Conservation (phyloP, 2,888 invertebrate species). For the Drosophila antonietae region DNA sequence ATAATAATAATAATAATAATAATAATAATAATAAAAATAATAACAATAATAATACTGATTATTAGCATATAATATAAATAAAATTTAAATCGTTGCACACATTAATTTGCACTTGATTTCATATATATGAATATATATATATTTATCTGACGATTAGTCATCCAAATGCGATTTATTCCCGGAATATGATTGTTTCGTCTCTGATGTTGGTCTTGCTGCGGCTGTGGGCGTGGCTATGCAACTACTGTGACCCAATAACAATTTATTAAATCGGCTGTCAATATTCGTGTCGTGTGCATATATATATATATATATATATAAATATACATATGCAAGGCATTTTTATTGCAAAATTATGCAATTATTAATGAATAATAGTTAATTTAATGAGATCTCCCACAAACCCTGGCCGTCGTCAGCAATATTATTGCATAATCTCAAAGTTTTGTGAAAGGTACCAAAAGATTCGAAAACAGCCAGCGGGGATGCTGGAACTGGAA, state of each 20-base stretch:
- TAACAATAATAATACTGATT: constrained; percentile 4
- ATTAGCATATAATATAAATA: constrained; percentile 18
- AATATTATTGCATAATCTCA: constrained; percentile 36
- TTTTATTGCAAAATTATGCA: constrained; percentile 65
- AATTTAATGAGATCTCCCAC: constrained; percentile 46
- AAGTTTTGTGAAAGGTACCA: constrained; percentile 63
- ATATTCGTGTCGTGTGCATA: constrained; percentile 29
- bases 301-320: neutral
- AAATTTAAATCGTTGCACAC: constrained; percentile 5
- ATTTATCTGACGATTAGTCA: constrained; percentile 13
- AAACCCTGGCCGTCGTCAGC: neutral
- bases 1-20: no score
- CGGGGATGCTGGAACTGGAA: constrained; percentile 37
- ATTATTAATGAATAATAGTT: constrained; percentile 66
- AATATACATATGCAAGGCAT: constrained; percentile 18
- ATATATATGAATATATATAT: constrained; percentile 11
- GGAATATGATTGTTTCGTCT: constrained; percentile 15
- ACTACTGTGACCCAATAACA: constrained; percentile 47
- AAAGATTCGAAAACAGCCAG: constrained; percentile 17
- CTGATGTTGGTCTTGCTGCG: constrained; percentile 2
- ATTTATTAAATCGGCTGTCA: constrained; percentile 66
- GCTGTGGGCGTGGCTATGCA: constrained; percentile 41
- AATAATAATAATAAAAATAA: no score
- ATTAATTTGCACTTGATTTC: constrained; percentile 61
- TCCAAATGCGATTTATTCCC: constrained; percentile 21